These are phyloP conservation scores for Podabrus alpinus DNA, from an alignment of 2,888 invertebrate genomes.

Conservation along the genomic window DNA sequence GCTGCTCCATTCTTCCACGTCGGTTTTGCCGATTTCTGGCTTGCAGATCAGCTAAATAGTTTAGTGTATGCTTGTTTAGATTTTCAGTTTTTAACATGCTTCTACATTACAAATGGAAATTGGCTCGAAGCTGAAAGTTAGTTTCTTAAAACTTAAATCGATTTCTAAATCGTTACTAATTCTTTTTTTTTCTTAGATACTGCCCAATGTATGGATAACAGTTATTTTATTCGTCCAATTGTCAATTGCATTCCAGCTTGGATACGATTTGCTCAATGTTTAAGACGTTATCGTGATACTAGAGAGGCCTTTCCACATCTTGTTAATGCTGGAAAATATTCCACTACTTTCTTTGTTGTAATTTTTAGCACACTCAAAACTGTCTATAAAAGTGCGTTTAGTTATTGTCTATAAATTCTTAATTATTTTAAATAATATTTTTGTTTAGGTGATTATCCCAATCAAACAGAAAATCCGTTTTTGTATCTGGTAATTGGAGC, in stretches of 20 bases:
- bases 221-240: constrained; percentile 61
- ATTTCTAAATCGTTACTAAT: background rate
- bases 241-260: constrained; percentile 82
- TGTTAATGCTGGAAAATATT: constrained; percentile 82
- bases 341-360: constrained; percentile 74
- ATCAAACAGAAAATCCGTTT: constrained; percentile 65
- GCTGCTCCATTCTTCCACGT: constrained; percentile 79
- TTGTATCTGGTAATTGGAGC: constrained; percentile 73
- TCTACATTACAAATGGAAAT: constrained; percentile 67
- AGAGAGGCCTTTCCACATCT: constrained; percentile 79
- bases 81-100: constrained; percentile 79
- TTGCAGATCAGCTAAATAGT: constrained; percentile 83
- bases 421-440: background rate
- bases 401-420: background rate
- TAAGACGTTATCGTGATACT: constrained; percentile 80
- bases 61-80: constrained; percentile 76
- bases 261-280: constrained; percentile 84
- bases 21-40: constrained; percentile 84
- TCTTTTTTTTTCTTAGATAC: constrained; percentile 6
- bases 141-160: background rate
- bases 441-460: constrained; percentile 54
- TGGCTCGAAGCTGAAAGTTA: constrained; percentile 60
- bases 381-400: constrained; percentile 47
- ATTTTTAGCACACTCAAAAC: constrained; percentile 59
- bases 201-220: constrained; percentile 19